A percentile compares a stretch with the other conserved stretches of the same genome.
phyloP scores from a whole-genome alignment of 2,113 vertebrate species.

The Semnopithecus entellus region DNA sequence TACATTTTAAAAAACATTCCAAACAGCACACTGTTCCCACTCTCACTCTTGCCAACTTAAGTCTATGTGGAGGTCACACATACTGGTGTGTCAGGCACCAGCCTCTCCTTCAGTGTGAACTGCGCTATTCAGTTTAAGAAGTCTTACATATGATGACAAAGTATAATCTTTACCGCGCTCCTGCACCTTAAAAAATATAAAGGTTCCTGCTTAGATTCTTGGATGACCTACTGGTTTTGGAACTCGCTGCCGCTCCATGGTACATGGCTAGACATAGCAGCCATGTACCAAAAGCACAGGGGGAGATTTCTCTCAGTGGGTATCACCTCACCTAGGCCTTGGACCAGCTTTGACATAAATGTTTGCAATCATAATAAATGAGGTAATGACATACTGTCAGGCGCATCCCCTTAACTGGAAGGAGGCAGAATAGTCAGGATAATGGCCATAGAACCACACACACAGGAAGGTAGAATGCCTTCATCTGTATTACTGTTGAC shows the following conservation, averaged over 20 bases:
- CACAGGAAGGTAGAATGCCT: background rate
- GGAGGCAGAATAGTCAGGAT: background rate
- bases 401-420: background rate
- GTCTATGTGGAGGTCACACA: background rate
- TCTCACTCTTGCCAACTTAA: background rate
- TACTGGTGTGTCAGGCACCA: no score
- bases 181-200: background rate
- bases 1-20: background rate
- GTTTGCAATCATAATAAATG: background rate
- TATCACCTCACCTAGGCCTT: background rate
- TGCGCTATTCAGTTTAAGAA: background rate
- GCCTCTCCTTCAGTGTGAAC: background rate
- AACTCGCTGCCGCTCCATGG: background rate
- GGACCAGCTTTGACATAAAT: background rate
- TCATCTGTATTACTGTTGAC: background rate
- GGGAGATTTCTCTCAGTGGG: background rate
- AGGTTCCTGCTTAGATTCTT: background rate
- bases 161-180: background rate
- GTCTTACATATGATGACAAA: background rate
- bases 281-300: background rate
- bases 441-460: background rate
- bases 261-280: no score
- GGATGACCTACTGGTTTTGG: background rate
- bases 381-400: no score
- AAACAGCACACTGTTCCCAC: background rate